Base-by-base conservation (phyloP, 2,888 invertebrate species). In the Sminthurinus aureus region DNA sequence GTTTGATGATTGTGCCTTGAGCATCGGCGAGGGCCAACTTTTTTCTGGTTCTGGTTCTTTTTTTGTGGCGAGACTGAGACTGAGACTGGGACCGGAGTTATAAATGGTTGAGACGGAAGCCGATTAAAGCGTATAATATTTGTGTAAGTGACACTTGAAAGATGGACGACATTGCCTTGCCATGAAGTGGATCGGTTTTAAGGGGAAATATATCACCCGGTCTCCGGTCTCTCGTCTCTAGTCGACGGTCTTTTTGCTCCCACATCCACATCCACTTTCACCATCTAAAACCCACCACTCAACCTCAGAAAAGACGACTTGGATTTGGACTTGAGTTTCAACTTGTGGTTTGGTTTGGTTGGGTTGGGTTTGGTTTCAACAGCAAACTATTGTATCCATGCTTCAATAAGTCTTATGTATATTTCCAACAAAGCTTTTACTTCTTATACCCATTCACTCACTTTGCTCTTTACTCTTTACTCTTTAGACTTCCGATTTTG, bases 71-170 rank as follows among this genome's bases (percentile, higher is more conserved):
- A 38, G 38, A 38, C 38, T 38, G 38, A n/a, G n/a, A n/a, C n/a
- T n/a, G n/a, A n/a, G n/a, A n/a, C n/a, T n/a, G 38, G 6, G 38
- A 38, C 38, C 6, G 38, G 38, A 6, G 38, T 38, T 38, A 38
- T 38, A 38, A 38, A 38, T 38, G 38, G 38, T 38, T 66, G 66
- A 38, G 38, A 38, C 38, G 38, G 38, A 52, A 52, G n/a, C 20
- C 64, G 52, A 78, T 78, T 64, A 64, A 64, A 78, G 58, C 20
- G 64, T 12, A 52, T 78, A 78, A 78, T 78, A 78, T 78, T 78
- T 78, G 77, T 78, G 77, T 78, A 78, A 78, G 77, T 78, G 77
- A 78, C 77, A 78, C 58, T 64, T 78, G 77, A 78, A 78, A 78
- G 77, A 78, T 78, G 77, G 77, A 78, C 77, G 77, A 78, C 77